Percentiles rank a stretch among this genome's conserved stretches.
Conservation (phyloP, 2,888 invertebrate species). For the Drosophila nr. medialis region DNA sequence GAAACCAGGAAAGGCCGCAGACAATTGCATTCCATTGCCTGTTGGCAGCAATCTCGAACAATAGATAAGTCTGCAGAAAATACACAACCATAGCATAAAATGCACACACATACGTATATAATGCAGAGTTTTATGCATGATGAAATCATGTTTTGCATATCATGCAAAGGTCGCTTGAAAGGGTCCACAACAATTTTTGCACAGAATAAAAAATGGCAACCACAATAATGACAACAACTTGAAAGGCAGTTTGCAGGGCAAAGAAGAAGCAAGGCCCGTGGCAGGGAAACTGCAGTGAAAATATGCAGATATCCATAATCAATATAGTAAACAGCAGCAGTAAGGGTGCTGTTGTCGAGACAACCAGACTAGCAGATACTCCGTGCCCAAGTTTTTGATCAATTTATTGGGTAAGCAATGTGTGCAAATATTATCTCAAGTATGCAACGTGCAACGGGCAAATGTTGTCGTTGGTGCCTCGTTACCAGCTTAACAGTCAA, state of each 20-base stretch:
- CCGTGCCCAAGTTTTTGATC: neutral
- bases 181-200: neutral
- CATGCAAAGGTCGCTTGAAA: neutral
- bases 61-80: conserved; percentile 19
- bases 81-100: conserved; percentile 33
- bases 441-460: neutral
- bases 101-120: conserved; percentile 6
- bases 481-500: conserved; percentile 54
- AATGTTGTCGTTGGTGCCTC: neutral
- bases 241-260: conserved; percentile 6
- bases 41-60: conserved; percentile 33
- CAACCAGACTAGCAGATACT: neutral
- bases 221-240: conserved; percentile 34
- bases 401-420: neutral
- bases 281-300: conserved; percentile 22
- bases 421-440: neutral
- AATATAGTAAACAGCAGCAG: conserved; percentile 48
- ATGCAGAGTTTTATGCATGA: conserved; percentile 29
- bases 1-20: neutral
- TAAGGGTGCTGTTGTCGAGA: neutral
- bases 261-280: neutral
- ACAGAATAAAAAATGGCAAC: conserved; percentile 17
- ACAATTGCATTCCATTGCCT: neutral
- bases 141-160: conserved; percentile 50
- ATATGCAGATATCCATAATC: conserved; percentile 64